Evolutionary conservation across 2,797 vertebrate species (phyloP).

Genomic region (Lutjanus argentimaculatus): DNA sequence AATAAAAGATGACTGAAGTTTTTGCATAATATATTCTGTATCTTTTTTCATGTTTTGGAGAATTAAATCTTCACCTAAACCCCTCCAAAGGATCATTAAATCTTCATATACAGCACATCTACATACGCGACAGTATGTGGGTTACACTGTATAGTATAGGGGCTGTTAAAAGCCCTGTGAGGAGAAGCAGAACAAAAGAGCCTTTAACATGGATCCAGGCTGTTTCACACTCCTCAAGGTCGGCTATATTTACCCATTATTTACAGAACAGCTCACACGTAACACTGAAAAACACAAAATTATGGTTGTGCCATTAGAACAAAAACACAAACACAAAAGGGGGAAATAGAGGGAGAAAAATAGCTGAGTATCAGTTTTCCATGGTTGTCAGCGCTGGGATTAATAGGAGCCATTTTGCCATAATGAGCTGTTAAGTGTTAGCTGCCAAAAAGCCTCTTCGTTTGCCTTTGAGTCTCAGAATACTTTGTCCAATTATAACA

Average conservation of each 20-base stretch:
- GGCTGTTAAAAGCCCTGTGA: neutral
- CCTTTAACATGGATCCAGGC: slow-evolving; percentile 34
- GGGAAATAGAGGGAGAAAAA: slow-evolving; percentile 48
- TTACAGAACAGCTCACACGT: slow-evolving; percentile 50
- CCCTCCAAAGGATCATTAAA: slow-evolving; percentile 3
- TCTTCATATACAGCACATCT: slow-evolving; percentile 12
- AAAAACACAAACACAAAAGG: slow-evolving; percentile 45
- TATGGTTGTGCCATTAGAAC: slow-evolving; percentile 25
- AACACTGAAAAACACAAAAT: slow-evolving; percentile 41
- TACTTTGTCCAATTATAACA: slow-evolving; percentile 81
- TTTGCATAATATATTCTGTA: slow-evolving; percentile 30
- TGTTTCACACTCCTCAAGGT: slow-evolving; percentile 47
- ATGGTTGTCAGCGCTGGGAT: slow-evolving; percentile 80
- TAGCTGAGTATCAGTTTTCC: slow-evolving; percentile 71
- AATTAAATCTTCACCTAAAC: neutral
- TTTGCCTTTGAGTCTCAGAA: slow-evolving; percentile 75
- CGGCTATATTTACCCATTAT: slow-evolving; percentile 51
- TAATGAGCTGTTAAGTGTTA: slow-evolving; percentile 84
- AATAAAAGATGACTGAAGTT: slow-evolving; percentile 40
- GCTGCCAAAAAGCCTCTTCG: slow-evolving; percentile 76
- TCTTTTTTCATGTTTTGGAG: slow-evolving; percentile 1
- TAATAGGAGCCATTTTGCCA: slow-evolving; percentile 81
- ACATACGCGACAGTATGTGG: neutral
- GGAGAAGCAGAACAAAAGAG: slow-evolving; percentile 3
- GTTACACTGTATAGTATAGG: slow-evolving; percentile 8